Conservation (phyloP, 2,113 vertebrate species). For the Colius striatus region DNA sequence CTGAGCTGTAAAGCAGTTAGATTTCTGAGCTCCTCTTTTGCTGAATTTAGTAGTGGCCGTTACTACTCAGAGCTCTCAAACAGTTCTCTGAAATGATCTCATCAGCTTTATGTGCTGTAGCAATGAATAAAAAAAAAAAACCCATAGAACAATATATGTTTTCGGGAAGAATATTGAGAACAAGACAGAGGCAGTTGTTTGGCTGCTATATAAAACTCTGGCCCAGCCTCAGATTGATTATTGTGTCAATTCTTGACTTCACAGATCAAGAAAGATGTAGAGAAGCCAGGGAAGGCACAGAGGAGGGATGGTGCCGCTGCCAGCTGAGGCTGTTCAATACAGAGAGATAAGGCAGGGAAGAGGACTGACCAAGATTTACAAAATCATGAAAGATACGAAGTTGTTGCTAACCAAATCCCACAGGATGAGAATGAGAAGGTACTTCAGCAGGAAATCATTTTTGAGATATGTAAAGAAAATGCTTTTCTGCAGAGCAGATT, state of each 20-base stretch:
- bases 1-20: rapidly evolving
- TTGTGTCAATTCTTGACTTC: neutral
- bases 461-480: neutral
- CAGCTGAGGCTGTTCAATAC: rapidly evolving
- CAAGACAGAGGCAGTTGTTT: neutral
- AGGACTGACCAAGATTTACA: neutral
- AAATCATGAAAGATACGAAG: neutral
- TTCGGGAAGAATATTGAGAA: neutral
- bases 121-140: neutral
- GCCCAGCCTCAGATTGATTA: neutral
- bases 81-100: neutral
- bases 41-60: neutral
- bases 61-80: neutral
- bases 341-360: neutral
- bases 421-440: neutral
- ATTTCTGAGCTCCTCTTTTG: neutral
- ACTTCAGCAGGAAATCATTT: neutral
- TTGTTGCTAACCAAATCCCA: neutral
- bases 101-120: neutral
- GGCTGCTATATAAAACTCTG: neutral
- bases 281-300: neutral
- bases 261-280: neutral
- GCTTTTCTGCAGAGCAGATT: neutral
- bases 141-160: rapidly evolving
- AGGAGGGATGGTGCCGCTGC: neutral